A percentile compares a stretch with the other conserved stretches of the same genome.
phyloP scores from a whole-genome alignment of 2,797 vertebrate species.

The Coranthus polyacanthus region DNA sequence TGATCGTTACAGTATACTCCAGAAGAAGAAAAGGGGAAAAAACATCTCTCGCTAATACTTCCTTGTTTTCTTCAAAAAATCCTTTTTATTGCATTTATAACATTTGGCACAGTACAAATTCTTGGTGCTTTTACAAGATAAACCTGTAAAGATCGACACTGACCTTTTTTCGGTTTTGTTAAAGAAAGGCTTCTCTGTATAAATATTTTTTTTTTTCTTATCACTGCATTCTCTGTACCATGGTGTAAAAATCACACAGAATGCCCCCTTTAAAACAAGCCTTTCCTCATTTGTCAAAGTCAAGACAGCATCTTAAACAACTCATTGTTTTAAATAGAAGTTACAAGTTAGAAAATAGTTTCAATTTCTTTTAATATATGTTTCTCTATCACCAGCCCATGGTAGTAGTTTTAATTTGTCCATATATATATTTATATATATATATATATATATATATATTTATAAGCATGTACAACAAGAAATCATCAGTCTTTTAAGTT shows the following conservation, averaged over 20 bases:
- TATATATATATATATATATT: slow-evolving; percentile 85
- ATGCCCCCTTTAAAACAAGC: slow-evolving; percentile 87
- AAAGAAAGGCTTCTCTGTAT: slow-evolving; percentile 91
- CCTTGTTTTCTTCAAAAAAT: slow-evolving; percentile 86
- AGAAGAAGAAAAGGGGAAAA: slow-evolving; percentile 72
- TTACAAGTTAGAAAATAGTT: slow-evolving; percentile 99
- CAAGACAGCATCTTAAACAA: slow-evolving; percentile 88
- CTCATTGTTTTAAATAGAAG: slow-evolving; percentile 92
- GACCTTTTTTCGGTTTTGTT: slow-evolving; percentile 85
- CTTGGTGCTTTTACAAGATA: slow-evolving; percentile 92
- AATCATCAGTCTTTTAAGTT: slow-evolving; percentile 91
- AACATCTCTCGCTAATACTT: slow-evolving; percentile 74
- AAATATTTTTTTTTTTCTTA: slow-evolving; percentile 87
- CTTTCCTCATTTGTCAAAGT: slow-evolving; percentile 88
- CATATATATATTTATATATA: slow-evolving; percentile 84
- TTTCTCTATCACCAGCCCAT: slow-evolving; percentile 93
- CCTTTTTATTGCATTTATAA: slow-evolving; percentile 96
- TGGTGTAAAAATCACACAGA: slow-evolving; percentile 89
- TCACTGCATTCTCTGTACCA: slow-evolving; percentile 89
- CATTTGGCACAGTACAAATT: slow-evolving; percentile 97
- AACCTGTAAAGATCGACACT: slow-evolving; percentile 91
- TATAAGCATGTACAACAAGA: slow-evolving; percentile 96
- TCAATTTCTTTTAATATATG: slow-evolving; percentile 92
- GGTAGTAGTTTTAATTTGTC: slow-evolving; percentile 88
- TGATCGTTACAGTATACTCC: slow-evolving; percentile 84